phyloP scores from a whole-genome alignment of 2,888 invertebrate species.

The Leistus spinibarbis region DNA sequence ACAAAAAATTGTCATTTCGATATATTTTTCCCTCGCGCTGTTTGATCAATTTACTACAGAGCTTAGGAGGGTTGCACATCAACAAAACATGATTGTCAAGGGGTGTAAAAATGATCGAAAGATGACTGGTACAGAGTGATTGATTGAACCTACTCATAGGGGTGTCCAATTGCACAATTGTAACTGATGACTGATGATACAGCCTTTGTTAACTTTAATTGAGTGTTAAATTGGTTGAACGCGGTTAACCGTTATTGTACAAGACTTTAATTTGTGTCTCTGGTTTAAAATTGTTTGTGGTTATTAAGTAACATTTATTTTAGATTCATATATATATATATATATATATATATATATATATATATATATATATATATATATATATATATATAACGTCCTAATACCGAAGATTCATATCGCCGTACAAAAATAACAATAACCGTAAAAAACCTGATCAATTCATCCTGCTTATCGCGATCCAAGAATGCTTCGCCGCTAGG shows the following conservation, averaged over 20 bases:
- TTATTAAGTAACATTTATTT: too few species aligned
- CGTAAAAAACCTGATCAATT: neutral
- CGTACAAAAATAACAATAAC: neutral
- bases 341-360: too few species aligned
- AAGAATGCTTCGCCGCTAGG: neutral
- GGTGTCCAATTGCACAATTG: neutral
- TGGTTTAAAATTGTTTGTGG: too few species aligned
- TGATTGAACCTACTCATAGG: neutral
- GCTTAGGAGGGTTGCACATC: neutral
- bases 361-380: too few species aligned
- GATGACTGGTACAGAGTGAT: neutral
- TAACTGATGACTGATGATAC: neutral
- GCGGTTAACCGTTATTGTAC: neutral
- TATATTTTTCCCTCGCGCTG: neutral
- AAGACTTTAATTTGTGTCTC: too few species aligned
- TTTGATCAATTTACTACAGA: neutral
- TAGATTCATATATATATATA: too few species aligned
- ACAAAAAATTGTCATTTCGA: neutral
- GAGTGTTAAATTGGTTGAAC: neutral
- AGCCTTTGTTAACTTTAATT: neutral
- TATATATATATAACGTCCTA: too few species aligned
- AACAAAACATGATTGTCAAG: neutral
- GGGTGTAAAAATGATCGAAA: neutral
- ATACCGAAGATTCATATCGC: neutral
- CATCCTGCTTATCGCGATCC: neutral